These are phyloP conservation scores for Erebia palarica DNA, from an alignment of 2,888 invertebrate species.

Conservation along the genomic window DNA sequence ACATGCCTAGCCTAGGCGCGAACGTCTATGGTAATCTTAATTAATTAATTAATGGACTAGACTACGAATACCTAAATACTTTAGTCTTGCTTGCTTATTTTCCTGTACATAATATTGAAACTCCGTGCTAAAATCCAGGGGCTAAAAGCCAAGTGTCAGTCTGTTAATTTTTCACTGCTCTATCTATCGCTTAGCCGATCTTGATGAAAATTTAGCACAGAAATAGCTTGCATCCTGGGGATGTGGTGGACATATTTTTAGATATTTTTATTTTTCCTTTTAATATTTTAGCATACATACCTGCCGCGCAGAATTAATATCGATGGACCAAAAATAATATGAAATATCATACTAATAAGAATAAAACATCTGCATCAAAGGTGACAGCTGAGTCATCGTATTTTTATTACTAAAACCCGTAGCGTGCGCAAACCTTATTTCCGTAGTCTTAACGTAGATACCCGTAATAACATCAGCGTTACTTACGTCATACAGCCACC, in stretches of 20 bases:
- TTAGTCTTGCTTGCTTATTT: neutral
- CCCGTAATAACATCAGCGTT: slow-evolving; percentile 18
- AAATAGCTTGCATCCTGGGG: no score
- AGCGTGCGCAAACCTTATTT: slow-evolving; percentile 31
- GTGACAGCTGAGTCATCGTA: slow-evolving; percentile 6
- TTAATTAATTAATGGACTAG: neutral
- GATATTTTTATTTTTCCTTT: no score
- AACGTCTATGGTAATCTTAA: neutral
- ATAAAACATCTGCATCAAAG: slow-evolving; percentile 2
- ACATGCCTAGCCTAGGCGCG: neutral
- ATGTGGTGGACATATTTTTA: no score
- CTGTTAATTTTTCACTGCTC: no score
- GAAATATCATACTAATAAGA: neutral
- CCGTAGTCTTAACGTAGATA: slow-evolving; percentile 20
- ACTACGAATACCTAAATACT: neutral
- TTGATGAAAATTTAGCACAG: no score
- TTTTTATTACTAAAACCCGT: slow-evolving; percentile 18
- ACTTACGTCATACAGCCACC: slow-evolving; percentile 12
- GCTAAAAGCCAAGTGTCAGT: no score
- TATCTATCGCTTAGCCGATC: no score
- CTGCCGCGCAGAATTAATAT: neutral
- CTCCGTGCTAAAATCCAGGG: no score
- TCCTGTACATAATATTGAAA: neutral
- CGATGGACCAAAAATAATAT: neutral
- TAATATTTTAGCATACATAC: no score